phyloP scores from a whole-genome alignment of 2,888 invertebrate species.

The Latrodectus hesperus region DNA sequence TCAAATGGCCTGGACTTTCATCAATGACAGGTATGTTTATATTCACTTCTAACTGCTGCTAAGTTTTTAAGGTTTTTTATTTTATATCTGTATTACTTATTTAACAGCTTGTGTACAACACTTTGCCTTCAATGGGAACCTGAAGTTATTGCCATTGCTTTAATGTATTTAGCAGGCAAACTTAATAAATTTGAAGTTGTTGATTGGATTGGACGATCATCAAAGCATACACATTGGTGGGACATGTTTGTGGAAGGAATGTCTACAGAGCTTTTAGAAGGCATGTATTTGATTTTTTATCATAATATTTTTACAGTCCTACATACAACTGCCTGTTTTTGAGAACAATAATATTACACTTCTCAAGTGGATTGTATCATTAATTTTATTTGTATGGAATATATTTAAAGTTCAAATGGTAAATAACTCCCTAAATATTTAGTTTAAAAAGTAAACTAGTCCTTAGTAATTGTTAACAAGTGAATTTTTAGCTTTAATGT shows the following conservation, averaged over 20 bases:
- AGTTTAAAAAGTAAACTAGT: too few relatives aligned
- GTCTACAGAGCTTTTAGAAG: constrained; percentile 92
- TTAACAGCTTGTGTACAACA: constrained; percentile 90
- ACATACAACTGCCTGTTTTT: too few relatives aligned
- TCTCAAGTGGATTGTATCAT: too few relatives aligned
- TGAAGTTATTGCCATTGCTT: constrained; percentile 94
- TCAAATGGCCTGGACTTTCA: constrained; percentile 99
- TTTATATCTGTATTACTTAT: constrained; percentile 29
- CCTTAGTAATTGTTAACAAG: too few relatives aligned
- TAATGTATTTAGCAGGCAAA: constrained; percentile 97
- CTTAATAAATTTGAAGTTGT: constrained; percentile 94
- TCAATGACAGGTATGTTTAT: constrained; percentile 88
- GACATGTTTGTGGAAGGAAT: constrained; percentile 98
- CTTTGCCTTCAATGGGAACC: constrained; percentile 99
- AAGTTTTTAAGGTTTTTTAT: too few relatives aligned
- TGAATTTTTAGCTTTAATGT: too few relatives aligned
- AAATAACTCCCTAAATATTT: too few relatives aligned
- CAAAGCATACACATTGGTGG: constrained; percentile 94
- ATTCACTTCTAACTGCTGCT: neutral
- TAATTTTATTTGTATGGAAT: too few relatives aligned
- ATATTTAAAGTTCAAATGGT: too few relatives aligned
- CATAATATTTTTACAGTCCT: too few relatives aligned
- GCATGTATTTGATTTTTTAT: constrained; percentile 73
- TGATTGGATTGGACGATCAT: constrained; percentile 89
- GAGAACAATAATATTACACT: too few relatives aligned